Evolutionary conservation across 2,888 invertebrate genomes (phyloP), one percentile per base, ranked within the genome.

Genomic region (Apotomis capreana): DNA sequence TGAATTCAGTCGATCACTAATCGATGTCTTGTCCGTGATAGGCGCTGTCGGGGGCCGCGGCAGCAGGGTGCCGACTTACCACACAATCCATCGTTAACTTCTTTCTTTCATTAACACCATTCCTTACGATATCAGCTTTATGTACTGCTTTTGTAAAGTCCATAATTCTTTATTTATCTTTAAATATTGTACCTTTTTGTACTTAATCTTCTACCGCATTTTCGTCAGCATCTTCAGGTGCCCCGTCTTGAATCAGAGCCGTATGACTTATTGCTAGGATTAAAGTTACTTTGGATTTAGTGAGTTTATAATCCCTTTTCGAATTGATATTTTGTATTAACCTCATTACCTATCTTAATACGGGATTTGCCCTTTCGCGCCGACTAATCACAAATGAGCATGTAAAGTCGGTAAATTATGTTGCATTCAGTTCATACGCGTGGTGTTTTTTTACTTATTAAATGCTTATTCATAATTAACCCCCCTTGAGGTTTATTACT

Each of bases 331-430:
- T 76, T 75, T 84, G 86, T 89, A 91, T 93, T 93, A 92, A 93
- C 92, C 93, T 92, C 93, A 93, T 93, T 93, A 92, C 92, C 93
- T 92, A 93, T 93, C 93, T 93, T 93, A 93, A 92, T 92, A 91
- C 90, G 90, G 91, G 91, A 92, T 91, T 93, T 93, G 91, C 92
- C 93, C 92, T 93, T 93, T 93, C 93, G 92, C 93, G 91, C 93
- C 93, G 87, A 84, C 92, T 92, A 92, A 92, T 93, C 92, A 92
- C 90, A 92, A 92, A 92, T 92, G 90, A 90, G 92, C 92, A 92
- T 92, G 92, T 93, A 91, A 92, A 90, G 91, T 88, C 89, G 83
- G 90, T 93, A 91, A 92, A 92, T 92, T 92, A 92, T 91, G 89
- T 91, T 90, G 88, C 91, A 90, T 90, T 91, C 86, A 91, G 90